A percentile compares a stretch with the other conserved stretches of the same genome.
Conservation (phyloP, 64 coral and sea anemone genomes). For the Exaiptasia diaphana region DNA sequence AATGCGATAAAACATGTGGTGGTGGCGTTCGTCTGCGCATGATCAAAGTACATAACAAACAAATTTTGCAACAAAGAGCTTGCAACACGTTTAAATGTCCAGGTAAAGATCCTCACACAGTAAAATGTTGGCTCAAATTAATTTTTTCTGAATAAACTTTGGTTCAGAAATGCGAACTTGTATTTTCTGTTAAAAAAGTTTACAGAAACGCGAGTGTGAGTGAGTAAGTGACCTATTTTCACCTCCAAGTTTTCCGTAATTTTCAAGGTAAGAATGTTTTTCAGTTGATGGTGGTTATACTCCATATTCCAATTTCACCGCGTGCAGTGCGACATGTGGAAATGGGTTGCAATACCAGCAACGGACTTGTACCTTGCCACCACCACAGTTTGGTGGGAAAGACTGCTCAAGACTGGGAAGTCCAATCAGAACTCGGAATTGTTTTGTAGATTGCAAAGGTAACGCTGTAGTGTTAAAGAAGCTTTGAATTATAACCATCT, state of each 20-base stretch:
- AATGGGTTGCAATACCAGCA: conserved; percentile 75
- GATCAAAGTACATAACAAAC: conserved; percentile 85
- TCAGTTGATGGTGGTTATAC: conserved; percentile 78
- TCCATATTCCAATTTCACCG: conserved; percentile 60
- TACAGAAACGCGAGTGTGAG: no score
- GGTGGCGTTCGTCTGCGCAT: conserved; percentile 74
- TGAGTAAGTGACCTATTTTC: no score
- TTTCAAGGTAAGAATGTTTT: neutral
- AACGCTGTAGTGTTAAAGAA: neutral
- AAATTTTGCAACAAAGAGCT: conserved; percentile 67
- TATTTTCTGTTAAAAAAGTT: no score
- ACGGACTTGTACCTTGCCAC: conserved; percentile 50
- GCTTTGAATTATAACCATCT: no score
- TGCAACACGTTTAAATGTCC: conserved; percentile 71
- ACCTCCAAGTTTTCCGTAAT: no score
- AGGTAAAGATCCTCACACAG: conserved; percentile 11
- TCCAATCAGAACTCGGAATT: conserved; percentile 51
- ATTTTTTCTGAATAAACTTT: no score
- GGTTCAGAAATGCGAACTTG: no score
- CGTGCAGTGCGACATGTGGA: conserved; percentile 83
- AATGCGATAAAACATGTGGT: conserved; percentile 73
- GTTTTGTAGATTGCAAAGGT: conserved; percentile 49
- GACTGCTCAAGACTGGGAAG: conserved; percentile 59
- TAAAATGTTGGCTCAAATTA: no score
- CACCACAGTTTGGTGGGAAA: conserved; percentile 66